phyloP scores from a whole-genome alignment of 2,113 vertebrate species.

The Cathartes aura region DNA sequence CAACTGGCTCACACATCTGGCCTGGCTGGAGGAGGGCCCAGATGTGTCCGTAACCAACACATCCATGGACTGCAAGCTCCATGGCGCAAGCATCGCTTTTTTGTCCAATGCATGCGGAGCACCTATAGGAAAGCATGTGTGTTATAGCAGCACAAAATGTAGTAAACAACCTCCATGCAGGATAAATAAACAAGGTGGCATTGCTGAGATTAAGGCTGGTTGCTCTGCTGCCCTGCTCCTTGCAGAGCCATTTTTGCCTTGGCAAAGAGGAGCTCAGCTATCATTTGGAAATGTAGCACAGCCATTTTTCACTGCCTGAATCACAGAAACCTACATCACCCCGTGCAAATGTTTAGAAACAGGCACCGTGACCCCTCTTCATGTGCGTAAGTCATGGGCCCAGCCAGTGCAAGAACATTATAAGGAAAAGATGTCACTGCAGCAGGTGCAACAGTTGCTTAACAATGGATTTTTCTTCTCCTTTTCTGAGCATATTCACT shows the following conservation, averaged over 20 bases:
- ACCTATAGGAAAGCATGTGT: not conserved
- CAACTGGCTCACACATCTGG: not conserved
- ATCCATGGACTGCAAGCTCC: not conserved
- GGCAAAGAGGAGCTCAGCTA: not conserved
- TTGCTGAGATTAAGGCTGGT: not conserved
- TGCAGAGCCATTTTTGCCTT: not conserved
- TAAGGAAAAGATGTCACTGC: not conserved
- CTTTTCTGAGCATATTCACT: not conserved
- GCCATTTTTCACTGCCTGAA: not conserved
- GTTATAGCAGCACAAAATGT: not conserved
- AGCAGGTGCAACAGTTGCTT: not conserved
- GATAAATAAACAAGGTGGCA: not conserved
- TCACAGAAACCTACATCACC: not conserved
- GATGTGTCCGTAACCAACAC: not conserved
- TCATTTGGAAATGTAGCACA: not conserved
- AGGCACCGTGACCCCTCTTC: not conserved
- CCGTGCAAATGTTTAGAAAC: not conserved
- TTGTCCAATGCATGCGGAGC: not conserved
- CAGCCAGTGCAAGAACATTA: not conserved
- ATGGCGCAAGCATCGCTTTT: fast-evolving
- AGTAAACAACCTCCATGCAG: not conserved
- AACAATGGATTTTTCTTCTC: not conserved
- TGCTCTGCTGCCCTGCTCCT: not conserved
- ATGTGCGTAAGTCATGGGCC: fast-evolving
- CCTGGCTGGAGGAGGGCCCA: not conserved